Evolutionary conservation across 2,113 vertebrate genomes (phyloP).

Genomic region (Eira barbara): DNA sequence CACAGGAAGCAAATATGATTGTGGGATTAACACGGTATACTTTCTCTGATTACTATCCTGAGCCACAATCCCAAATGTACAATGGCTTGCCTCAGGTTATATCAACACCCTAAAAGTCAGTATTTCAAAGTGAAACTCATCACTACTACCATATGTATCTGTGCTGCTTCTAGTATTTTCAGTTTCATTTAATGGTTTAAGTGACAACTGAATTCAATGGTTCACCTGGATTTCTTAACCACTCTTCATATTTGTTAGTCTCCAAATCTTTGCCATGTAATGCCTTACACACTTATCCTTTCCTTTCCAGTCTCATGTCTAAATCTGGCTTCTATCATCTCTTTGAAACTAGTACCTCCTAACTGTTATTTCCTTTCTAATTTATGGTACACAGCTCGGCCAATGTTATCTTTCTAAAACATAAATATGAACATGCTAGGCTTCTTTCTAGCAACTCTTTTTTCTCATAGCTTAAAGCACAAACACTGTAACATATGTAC

Average conservation of each 20-base stretch:
- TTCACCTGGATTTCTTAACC: not conserved
- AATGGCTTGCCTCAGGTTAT: not conserved
- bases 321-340: not conserved
- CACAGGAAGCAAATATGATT: not conserved
- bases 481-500: not conserved
- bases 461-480: not conserved
- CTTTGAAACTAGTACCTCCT: not conserved
- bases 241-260: not conserved
- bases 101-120: not conserved
- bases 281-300: accelerated
- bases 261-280: not conserved
- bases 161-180: not conserved
- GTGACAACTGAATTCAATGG: not conserved
- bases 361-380: not conserved
- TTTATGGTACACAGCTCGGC: not conserved
- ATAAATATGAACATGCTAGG: not conserved
- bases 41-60: not conserved
- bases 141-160: not conserved
- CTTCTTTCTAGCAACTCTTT: not conserved
- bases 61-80: not conserved
- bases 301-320: not conserved
- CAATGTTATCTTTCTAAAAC: not conserved
- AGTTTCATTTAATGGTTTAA: not conserved
- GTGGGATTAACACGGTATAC: not conserved
- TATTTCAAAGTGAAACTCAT: not conserved